Conservation (phyloP, 2,113 vertebrate genomes). For the Anser brachyrhynchus region DNA sequence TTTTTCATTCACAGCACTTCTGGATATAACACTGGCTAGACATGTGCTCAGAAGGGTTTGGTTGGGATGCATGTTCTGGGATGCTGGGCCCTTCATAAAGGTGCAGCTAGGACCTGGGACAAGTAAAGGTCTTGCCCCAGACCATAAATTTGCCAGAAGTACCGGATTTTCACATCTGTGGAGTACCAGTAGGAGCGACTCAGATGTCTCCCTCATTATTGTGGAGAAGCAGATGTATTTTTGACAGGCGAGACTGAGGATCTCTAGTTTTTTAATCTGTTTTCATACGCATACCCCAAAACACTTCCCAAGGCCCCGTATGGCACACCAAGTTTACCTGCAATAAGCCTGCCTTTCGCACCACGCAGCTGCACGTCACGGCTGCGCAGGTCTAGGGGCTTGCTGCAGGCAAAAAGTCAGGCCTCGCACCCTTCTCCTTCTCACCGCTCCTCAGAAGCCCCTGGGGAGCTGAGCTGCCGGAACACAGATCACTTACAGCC, state of each 20-base stretch:
- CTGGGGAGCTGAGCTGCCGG: neutral
- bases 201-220: fast-evolving
- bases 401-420: too few species aligned
- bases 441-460: fast-evolving
- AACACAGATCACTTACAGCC: neutral
- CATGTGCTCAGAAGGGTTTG: fast-evolving
- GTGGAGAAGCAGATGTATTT: neutral
- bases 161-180: fast-evolving
- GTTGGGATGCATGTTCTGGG: fast-evolving
- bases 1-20: neutral
- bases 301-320: too few species aligned
- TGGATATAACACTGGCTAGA: too few species aligned
- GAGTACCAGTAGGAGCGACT: neutral
- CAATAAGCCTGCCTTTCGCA: neutral
- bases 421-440: neutral
- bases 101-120: fast-evolving
- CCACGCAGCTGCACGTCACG: fast-evolving
- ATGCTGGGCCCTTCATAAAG: neutral
- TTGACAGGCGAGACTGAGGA: neutral
- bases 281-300: neutral
- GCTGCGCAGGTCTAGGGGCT: too few species aligned
- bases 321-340: neutral
- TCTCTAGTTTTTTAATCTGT: neutral
- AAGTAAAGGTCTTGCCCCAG: neutral
- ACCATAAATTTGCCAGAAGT: neutral